These are phyloP conservation scores for Calameuta filiformis DNA, from an alignment of 2,888 invertebrate species.

Conservation along the genomic window DNA sequence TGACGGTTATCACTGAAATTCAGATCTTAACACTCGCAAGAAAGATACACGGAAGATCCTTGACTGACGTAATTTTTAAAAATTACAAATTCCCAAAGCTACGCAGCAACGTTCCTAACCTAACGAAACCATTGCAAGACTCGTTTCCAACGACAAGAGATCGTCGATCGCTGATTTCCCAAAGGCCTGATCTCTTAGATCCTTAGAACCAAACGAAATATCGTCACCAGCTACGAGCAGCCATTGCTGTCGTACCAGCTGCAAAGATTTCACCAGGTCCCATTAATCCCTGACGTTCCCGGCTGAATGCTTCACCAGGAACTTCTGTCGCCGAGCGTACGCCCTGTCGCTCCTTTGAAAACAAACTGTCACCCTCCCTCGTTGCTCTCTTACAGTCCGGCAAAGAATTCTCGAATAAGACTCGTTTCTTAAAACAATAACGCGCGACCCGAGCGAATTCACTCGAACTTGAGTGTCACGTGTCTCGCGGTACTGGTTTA, in stretches of 20 bases:
- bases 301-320: not conserved
- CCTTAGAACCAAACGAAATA: not conserved
- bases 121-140: not conserved
- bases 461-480: not conserved
- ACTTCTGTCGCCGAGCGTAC: not conserved
- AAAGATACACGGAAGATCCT: not conserved
- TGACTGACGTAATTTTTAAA: no score
- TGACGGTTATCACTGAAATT: not conserved
- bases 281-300: not conserved
- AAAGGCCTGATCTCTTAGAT: not conserved
- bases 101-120: not conserved
- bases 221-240: not conserved
- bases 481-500: not conserved
- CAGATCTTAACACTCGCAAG: not conserved
- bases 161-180: not conserved
- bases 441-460: not conserved
- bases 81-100: no score
- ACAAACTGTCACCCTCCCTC: not conserved
- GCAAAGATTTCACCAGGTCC: not conserved
- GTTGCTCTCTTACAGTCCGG: not conserved
- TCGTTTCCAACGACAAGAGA: not conserved
- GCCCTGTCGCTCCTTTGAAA: not conserved
- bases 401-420: not conserved
- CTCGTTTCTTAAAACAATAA: not conserved
- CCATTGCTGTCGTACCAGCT: not conserved